These are phyloP conservation scores for Megalops atlanticus DNA, from an alignment of 2,113 vertebrate species.

Conservation along the genomic window DNA sequence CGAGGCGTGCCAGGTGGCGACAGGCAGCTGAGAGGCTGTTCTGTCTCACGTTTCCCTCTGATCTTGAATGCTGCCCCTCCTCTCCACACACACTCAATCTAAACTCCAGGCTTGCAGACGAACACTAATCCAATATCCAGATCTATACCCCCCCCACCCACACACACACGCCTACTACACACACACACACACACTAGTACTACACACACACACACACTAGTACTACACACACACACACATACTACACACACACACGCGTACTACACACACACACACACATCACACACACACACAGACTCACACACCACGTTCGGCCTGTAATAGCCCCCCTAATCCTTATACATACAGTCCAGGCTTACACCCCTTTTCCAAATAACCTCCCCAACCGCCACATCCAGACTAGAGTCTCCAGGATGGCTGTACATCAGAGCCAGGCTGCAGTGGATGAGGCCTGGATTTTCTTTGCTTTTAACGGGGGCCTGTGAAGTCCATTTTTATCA, in stretches of 20 bases:
- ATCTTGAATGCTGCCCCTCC: too few species aligned
- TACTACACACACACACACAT: not conserved
- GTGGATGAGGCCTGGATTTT: conserved; percentile 10
- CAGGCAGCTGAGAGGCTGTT: not conserved
- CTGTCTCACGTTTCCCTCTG: not conserved
- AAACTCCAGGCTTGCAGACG: too few species aligned
- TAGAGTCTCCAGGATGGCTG: conserved; percentile 15
- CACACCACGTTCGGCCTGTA: too few species aligned
- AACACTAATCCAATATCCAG: not conserved
- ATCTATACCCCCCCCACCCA: not conserved
- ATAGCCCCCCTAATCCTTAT: not conserved
- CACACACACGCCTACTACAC: not conserved
- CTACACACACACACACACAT: too few species aligned
- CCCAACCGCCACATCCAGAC: not conserved
- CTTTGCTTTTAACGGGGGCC: conserved; percentile 23
- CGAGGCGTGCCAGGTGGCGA: not conserved
- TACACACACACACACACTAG: too few species aligned
- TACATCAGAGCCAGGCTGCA: conserved; percentile 12
- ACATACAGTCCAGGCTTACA: not conserved
- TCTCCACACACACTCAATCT: too few species aligned
- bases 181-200: too few species aligned
- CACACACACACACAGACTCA: too few species aligned
- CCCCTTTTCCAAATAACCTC: not conserved
- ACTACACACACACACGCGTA: too few species aligned
- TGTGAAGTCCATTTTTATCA: not conserved